Base-by-base conservation (phyloP, 92 coral and sea anemone genomes). In the Epizoanthus ramosus region DNA sequence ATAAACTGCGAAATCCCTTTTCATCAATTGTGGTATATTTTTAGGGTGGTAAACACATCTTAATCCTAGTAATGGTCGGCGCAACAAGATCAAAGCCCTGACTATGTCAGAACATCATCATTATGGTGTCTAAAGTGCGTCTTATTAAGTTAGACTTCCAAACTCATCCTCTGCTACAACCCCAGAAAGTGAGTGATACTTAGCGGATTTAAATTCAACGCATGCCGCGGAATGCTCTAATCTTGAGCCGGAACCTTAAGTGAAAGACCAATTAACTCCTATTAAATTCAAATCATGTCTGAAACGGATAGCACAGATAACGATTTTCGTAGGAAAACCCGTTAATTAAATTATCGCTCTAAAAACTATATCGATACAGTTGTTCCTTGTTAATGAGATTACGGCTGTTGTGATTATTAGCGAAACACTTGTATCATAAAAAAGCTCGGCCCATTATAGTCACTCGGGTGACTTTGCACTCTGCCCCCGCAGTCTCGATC, bases 261-360 rank as follows among this genome's bases (percentile, higher is more conserved):
- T 39, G 70, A 77, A 77, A 63, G 53, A 58, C 68, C 18, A 77
- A 77, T 77, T 77, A 77, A 63, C 65, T 61, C 52, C 0, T 41
- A 19, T 35, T 77, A 77, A 77, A 47, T 53, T 19, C 31, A 69
- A 59, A 77, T 77, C 82, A 77, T 77, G 71, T 61, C 41, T 77
- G 31, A 77, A 61, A 77, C 16, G 52, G 57, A 59, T 63, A 37
- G 22, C 24, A 18, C n/a, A 60, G 82, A 77, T 39, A 61, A 39
- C 71, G 56, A 60, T 39, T 77, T 77, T 61, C 63, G 63, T 63
- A 77, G 50, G 61, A 71, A 61, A 52, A 59, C 70, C 81, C 47
- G 81, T 76, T 77, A 77, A 77, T 77, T 43, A 41, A 77, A 77
- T 77, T 65, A 63, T 39, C 82, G 33, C 82, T 41, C 66, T 58